Percentiles rank a stretch among this genome's conserved stretches.
Conservation (phyloP, 2,113 vertebrate species). For the Datnioides undecimradiatus region DNA sequence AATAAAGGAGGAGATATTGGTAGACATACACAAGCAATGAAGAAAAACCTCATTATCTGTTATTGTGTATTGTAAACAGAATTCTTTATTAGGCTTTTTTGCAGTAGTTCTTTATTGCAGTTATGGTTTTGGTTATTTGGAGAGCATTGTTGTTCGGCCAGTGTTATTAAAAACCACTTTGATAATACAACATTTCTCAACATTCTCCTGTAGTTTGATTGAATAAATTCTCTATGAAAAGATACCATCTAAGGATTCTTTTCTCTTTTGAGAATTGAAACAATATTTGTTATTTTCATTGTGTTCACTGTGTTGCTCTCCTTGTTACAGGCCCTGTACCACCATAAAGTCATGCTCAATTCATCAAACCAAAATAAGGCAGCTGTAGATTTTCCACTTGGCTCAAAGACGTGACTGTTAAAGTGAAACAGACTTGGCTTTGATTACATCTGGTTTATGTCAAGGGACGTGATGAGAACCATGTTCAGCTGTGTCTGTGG, state of each 20-base stretch:
- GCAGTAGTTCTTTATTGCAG: constrained; percentile 52
- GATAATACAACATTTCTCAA: constrained; percentile 29
- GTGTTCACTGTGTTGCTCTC: constrained; percentile 18
- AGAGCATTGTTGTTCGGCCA: constrained; percentile 26
- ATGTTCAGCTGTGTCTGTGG: constrained; percentile 54
- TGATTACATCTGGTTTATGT: constrained; percentile 69
- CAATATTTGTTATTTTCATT: constrained; percentile 10
- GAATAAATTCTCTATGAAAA: constrained; percentile 15
- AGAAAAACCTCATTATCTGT: constrained; percentile 50
- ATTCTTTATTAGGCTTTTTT: constrained; percentile 55
- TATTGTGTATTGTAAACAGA: constrained; percentile 51
- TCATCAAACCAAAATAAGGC: constrained; percentile 50
- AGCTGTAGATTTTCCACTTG: constrained; percentile 61
- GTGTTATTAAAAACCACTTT: constrained; percentile 40
- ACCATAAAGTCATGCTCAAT: constrained; percentile 21
- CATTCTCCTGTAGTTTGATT: constrained; percentile 29
- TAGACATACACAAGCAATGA: constrained; percentile 25
- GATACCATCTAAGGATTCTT: background rate
- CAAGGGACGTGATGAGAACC: constrained; percentile 52
- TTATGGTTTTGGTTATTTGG: constrained; percentile 46
- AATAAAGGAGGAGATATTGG: constrained; percentile 36
- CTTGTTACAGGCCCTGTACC: constrained; percentile 20
- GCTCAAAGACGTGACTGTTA: constrained; percentile 48
- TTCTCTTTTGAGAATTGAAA: constrained; percentile 16
- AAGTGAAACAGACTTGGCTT: constrained; percentile 60